Base-by-base conservation (phyloP, 2,797 vertebrate genomes). In the Cuculus canorus region DNA sequence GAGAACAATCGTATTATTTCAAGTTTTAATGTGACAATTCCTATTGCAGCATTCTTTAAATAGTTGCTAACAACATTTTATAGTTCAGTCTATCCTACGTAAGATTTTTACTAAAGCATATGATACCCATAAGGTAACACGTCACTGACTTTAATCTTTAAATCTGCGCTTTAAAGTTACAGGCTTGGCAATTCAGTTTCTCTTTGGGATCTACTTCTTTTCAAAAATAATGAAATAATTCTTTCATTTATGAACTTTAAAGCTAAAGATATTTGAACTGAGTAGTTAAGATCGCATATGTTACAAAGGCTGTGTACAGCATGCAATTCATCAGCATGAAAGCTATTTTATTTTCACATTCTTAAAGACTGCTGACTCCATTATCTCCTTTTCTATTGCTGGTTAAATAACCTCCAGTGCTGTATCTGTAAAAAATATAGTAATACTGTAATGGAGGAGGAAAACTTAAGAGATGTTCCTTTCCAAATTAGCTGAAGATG, bases 401-500 rank as follows among this genome's bases (percentile, higher is more conserved):
- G 16, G 25, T 82, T 85, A 86, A 83, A 43, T 50, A 77, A 78
- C 18, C 15, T 52, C 39, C 56, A 83, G n/a, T n/a, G 30, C 37
- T 77, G 37, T 41, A 86, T 61, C 84, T 80, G 21, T 59, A 64
- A 75, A 11, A 80, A 13, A 56, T 18, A 88, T 12, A 64, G 30
- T 54, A 89, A 57, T 10, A 82, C 18, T 35, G 37, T 64, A 54
- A 17, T 23, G 13, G 9, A 33, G 41, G 21, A 82, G n/a, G 33
- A 78, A 89, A 93, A 57, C 59, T 88, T 90, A 82, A 90, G 56
- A 70, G 28, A 69, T 23, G 11, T 39, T 95, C 79, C 64, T 80
- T 95, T 94, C 54, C 91, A 97, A 97, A 97, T 94, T 93, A 97
- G 71, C 69, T 86, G 77, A 96, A 97, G 85, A 93, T 78, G 52